Conservation (phyloP, 2,888 invertebrate species). For the Lasioglossum pauxillum region DNA sequence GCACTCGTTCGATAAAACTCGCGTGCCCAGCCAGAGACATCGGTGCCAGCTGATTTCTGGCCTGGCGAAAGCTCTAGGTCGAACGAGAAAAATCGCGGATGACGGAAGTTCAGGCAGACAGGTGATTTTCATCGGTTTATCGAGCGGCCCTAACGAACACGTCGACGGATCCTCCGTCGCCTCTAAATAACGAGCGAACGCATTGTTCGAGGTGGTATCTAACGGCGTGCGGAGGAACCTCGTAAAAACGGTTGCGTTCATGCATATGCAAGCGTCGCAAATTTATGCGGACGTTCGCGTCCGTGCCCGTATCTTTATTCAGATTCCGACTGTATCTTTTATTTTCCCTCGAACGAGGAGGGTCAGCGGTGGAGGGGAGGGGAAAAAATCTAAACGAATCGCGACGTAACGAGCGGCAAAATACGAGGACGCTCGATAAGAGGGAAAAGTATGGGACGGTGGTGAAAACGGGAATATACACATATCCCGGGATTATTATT, state of each 20-base stretch:
- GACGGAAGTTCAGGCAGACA: background rate
- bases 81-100: background rate
- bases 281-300: conserved; percentile 46
- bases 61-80: background rate
- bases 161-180: conserved; percentile 29
- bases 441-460: background rate
- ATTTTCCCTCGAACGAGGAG: background rate
- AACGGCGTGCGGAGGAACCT: conserved; percentile 43
- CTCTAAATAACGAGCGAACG: conserved; percentile 44
- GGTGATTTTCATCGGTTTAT: conserved; percentile 22
- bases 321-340: conserved; percentile 34
- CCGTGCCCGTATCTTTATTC: conserved; percentile 53
- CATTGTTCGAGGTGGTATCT: conserved; percentile 47
- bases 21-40: accelerated
- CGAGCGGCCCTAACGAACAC: conserved; percentile 18
- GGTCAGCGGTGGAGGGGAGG: background rate
- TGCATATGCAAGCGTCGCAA: conserved; percentile 58
- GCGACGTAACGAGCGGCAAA: conserved; percentile 37
- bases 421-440: conserved; percentile 33
- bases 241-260: conserved; percentile 47
- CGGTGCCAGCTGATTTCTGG: no score
- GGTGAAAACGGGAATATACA: background rate
- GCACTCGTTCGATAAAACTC: no score
- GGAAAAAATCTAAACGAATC: conserved; percentile 38
- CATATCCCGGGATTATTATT: background rate